Evolutionary conservation across 2,113 vertebrate genomes (phyloP), one percentile per base, ranked within the genome.

Genomic region (Podocnemis expansa): DNA sequence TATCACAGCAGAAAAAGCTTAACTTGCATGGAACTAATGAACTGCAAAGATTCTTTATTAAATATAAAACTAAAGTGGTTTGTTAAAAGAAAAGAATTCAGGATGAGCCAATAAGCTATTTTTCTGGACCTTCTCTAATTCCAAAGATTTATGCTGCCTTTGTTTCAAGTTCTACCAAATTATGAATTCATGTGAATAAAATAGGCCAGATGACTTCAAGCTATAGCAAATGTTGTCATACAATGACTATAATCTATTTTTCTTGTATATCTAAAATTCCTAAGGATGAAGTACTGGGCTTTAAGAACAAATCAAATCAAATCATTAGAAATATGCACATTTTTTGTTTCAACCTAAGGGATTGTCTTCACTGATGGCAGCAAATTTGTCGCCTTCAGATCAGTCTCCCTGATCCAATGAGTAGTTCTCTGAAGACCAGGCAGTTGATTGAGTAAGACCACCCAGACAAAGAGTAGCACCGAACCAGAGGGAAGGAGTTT

Each of bases 1-100:
- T 89, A 34, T 52, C 82, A 22, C 43, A 52, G 34, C 87, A 79
- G 43, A 96, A 88, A 96, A 93, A 76, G 85, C 10, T n/a, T 54
- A 90, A 86, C 52, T 31, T 84, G 89, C 94, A 94, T 27, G 80
- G 27, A 92, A 47, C 34, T 85, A 47, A 95, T 93, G 56, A 91
- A 43, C 63, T 63, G 27, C 91, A 56, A 54, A 14, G 80, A 63
- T 93, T 85, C 29, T 70, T 52, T 86, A 13, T 58, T 89, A 67
- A 81, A 78, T 49, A 52, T 79, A 93, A 91, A 96, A 38, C 10
- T 24, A 58, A 84, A 91, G 79, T 78, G 56, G 85, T 84, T 84
- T 93, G 49, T 31, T 58, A 82, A 89, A 73, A 49, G 70, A 82
- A 89, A 73, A 49, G 70, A 73, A 41, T 4, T 21, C 79, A 87